Percentiles rank a stretch among this genome's conserved stretches.
Evolutionary conservation across 1,140 invertebrate genomes (phyloP).

Genomic region (Anthonomus grandis): DNA sequence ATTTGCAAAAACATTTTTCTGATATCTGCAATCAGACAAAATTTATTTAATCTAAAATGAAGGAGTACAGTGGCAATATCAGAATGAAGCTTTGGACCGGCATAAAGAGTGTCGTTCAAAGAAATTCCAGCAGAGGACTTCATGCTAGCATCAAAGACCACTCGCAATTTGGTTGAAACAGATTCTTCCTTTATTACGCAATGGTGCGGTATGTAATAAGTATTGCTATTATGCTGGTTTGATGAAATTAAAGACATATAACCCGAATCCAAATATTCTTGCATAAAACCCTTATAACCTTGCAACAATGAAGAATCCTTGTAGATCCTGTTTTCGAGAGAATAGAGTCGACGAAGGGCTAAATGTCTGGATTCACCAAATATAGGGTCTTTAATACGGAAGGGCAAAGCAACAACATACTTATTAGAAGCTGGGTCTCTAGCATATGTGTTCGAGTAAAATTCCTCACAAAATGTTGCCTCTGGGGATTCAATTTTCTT

Average conservation of each 20-base stretch:
- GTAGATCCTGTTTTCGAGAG: too few relatives aligned
- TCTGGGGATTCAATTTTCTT: too few relatives aligned
- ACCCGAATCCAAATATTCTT: too few relatives aligned
- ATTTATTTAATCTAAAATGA: conserved; percentile 36
- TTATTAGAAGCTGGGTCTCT: too few relatives aligned
- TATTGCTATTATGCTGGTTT: conserved; percentile 2
- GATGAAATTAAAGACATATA: conserved; percentile 15
- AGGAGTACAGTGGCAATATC: conserved; percentile 45
- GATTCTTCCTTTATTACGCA: conserved; percentile 40
- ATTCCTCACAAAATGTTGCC: too few relatives aligned
- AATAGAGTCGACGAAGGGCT: too few relatives aligned
- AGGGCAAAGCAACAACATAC: too few relatives aligned
- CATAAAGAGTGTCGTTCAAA: conserved; percentile 39
- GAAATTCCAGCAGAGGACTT: conserved; percentile 36
- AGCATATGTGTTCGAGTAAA: too few relatives aligned
- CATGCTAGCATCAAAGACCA: conserved; percentile 45
- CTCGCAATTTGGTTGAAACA: conserved; percentile 38
- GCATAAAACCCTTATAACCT: too few relatives aligned
- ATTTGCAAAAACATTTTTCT: conserved; percentile 49
- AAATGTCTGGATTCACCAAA: too few relatives aligned
- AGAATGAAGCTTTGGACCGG: conserved; percentile 45
- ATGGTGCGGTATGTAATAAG: conserved; percentile 50
- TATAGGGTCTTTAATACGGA: too few relatives aligned
- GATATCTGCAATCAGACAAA: conserved; percentile 43
- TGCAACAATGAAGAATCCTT: too few relatives aligned